Percentiles rank a stretch among this genome's conserved stretches.
Conservation (phyloP, 2,888 invertebrate genomes). For the Celastrina argiolus region DNA sequence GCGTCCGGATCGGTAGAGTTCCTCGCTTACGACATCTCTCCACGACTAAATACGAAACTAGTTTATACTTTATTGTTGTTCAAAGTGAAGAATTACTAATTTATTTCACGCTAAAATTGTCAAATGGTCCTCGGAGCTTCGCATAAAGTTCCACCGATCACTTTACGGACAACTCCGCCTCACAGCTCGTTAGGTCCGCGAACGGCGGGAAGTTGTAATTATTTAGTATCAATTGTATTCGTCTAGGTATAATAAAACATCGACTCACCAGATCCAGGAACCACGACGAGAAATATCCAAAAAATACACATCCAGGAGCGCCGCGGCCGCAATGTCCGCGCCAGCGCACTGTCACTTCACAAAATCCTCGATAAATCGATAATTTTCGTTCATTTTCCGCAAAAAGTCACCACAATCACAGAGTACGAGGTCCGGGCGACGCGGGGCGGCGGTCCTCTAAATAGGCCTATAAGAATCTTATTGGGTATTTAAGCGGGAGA, state of each 20-base stretch:
- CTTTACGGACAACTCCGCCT: not conserved
- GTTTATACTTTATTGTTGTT: not conserved
- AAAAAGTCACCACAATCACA: constrained; percentile 46
- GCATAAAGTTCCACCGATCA: not conserved
- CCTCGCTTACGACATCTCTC: not conserved
- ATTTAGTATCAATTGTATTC: constrained; percentile 15
- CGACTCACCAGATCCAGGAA: constrained; percentile 48
- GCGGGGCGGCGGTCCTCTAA: constrained; percentile 45
- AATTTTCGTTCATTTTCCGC: constrained; percentile 33
- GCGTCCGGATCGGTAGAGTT: not conserved
- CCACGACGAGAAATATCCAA: constrained; percentile 27
- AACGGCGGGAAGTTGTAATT: not conserved
- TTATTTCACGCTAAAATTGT: not conserved
- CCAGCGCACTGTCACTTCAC: constrained; percentile 32
- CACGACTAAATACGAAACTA: not conserved
- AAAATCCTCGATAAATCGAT: constrained; percentile 27
- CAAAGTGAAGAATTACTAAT: not conserved
- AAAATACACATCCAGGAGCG: constrained; percentile 25
- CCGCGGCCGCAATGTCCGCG: constrained; percentile 23
- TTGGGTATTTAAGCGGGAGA: constrained; percentile 48
- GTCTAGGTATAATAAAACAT: constrained; percentile 35
- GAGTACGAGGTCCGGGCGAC: constrained; percentile 39
- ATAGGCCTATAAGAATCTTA: constrained; percentile 76
- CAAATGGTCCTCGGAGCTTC: not conserved
- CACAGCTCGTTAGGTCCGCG: not conserved